phyloP scores from a whole-genome alignment of 2,888 invertebrate species.

The Heteromurus nitidus region DNA sequence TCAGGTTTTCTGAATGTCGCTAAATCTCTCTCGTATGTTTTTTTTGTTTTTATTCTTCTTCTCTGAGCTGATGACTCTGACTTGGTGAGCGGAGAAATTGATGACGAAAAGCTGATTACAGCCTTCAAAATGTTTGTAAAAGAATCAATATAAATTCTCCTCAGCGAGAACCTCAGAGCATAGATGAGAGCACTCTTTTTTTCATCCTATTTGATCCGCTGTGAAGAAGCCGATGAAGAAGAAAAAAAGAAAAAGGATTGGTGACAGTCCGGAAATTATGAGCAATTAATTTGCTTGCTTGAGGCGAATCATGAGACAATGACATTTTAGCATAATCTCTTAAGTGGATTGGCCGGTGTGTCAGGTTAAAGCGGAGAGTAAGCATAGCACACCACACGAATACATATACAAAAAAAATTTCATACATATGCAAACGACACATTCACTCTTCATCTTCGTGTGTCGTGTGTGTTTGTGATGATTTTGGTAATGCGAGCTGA shows the following conservation, averaged over 20 bases:
- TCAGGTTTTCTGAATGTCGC: no score
- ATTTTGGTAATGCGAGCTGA: conserved; percentile 56
- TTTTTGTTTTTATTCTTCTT: no score
- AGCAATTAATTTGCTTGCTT: conserved; percentile 68
- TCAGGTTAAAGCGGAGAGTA: conserved; percentile 49
- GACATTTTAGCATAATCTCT: conserved; percentile 63
- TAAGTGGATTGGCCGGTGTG: conserved; percentile 68
- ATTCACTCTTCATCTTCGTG: conserved; percentile 33
- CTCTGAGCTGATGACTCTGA: no score
- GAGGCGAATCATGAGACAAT: conserved; percentile 63
- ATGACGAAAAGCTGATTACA: conserved; percentile 65
- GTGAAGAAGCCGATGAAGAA: conserved; percentile 42
- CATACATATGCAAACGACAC: conserved; percentile 29
- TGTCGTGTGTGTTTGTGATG: conserved; percentile 52
- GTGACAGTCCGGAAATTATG: conserved; percentile 69
- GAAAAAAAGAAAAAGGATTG: conserved; percentile 58
- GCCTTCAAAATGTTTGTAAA: conserved; percentile 61
- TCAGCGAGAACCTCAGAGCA: background rate
- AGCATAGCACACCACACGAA: background rate
- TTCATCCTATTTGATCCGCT: conserved; percentile 8
- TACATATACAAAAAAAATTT: background rate
- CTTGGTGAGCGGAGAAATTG: conserved; percentile 52
- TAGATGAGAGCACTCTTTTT: background rate
- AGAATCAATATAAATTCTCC: conserved; percentile 55
- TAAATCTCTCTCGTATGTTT: no score